A percentile compares a stretch with the other conserved stretches of the same genome.
These are phyloP conservation scores for Drosophila suboccidentalis DNA, from an alignment of 2,888 invertebrate genomes.

Conservation along the genomic window DNA sequence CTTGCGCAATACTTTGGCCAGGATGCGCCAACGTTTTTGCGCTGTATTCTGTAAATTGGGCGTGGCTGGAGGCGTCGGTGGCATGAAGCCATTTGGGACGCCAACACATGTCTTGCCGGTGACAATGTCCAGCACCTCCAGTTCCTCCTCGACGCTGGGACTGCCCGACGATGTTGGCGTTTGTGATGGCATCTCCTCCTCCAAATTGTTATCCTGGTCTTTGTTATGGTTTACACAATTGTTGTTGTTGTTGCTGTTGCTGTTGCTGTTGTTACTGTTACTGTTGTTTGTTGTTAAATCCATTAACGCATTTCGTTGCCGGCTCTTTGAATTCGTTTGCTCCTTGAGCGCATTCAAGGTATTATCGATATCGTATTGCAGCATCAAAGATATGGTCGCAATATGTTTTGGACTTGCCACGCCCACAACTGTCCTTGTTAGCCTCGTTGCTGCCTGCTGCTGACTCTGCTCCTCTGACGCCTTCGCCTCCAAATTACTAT, in stretches of 20 bases:
- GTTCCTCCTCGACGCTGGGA: conserved; percentile 58
- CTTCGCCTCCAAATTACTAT: conserved; percentile 20
- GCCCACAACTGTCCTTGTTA: conserved; percentile 20
- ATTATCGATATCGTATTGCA: conserved; percentile 85
- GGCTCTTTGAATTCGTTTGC: conserved; percentile 53
- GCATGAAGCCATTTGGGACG: conserved; percentile 54
- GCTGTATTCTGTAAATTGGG: conserved; percentile 86
- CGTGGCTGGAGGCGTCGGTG: conserved; percentile 84
- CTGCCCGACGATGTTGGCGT: conserved; percentile 10
- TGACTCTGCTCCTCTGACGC: background rate
- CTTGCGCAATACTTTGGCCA: conserved; percentile 88
- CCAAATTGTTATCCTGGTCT: conserved; percentile 38
- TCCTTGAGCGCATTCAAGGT: conserved; percentile 85
- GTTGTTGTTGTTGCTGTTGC: conserved; percentile 22
- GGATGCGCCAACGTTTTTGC: conserved; percentile 89
- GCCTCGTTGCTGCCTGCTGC: conserved; percentile 6
- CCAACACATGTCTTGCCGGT: conserved; percentile 40
- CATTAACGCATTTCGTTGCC: conserved; percentile 46
- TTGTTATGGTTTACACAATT: conserved; percentile 25
- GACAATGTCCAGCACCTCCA: conserved; percentile 59
- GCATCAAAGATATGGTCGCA: conserved; percentile 83
- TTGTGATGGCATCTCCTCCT: conserved; percentile 41
- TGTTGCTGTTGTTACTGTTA: conserved; percentile 19
- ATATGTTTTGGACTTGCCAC: conserved; percentile 40
- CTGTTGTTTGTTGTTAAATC: conserved; percentile 17